A percentile compares a stretch with the other conserved stretches of the same genome.
Evolutionary conservation across 1,140 invertebrate genomes (phyloP).

Genomic region (Portunus trituberculatus): DNA sequence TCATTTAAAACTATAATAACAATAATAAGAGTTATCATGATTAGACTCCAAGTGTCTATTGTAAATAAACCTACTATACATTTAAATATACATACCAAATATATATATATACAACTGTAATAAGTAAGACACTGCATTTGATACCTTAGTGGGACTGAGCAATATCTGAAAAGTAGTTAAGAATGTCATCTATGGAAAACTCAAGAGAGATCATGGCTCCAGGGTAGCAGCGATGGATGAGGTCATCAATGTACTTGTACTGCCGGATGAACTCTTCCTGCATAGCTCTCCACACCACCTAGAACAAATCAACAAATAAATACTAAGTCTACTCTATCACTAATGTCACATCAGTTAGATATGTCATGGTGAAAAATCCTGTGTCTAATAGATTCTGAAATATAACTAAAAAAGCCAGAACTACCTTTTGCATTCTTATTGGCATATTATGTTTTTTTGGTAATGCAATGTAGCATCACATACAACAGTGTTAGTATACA

Average conservation of each 20-base stretch:
- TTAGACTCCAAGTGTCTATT: neutral
- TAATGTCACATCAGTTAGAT: neutral
- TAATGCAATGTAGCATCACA: too few relatives aligned
- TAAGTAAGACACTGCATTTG: neutral
- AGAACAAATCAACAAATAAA: neutral
- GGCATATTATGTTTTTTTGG: too few relatives aligned
- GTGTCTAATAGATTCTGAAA: too few relatives aligned
- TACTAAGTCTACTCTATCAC: neutral
- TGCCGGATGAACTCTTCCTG: constrained; percentile 99
- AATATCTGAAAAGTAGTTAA: constrained; percentile 98
- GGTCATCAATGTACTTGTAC: constrained; percentile 95
- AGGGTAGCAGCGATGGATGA: constrained; percentile 98
- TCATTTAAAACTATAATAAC: neutral
- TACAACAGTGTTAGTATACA: too few relatives aligned
- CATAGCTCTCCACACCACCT: constrained; percentile 99
- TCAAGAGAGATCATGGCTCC: constrained; percentile 96
- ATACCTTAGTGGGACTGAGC: constrained; percentile 91
- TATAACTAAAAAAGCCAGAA: too few relatives aligned
- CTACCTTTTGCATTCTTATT: too few relatives aligned
- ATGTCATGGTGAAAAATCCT: neutral
- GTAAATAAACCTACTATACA: neutral
- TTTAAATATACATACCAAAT: neutral
- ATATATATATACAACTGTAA: neutral
- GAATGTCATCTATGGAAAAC: constrained; percentile 97
- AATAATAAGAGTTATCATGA: neutral